Percentiles rank a stretch among this genome's conserved stretches.
Conservation (phyloP, 2,888 invertebrate species). For the Teleiodes luculella region DNA sequence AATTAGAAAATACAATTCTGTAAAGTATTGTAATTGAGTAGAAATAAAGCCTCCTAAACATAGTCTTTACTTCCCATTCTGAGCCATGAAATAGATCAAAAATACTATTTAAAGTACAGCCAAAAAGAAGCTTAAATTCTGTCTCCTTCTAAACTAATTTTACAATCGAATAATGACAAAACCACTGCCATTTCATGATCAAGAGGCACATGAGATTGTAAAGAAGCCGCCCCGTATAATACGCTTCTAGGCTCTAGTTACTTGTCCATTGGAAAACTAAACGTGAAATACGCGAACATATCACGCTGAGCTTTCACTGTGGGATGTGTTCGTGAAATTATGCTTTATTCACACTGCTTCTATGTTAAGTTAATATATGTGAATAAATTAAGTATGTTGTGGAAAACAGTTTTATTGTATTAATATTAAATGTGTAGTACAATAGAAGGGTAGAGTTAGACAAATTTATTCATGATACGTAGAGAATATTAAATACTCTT, state of each 20-base stretch:
- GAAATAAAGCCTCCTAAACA: too few relatives aligned
- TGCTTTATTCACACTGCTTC: background rate
- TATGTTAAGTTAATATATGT: background rate
- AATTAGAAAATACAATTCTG: too few relatives aligned
- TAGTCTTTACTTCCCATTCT: too few relatives aligned
- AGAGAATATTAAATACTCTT: too few relatives aligned
- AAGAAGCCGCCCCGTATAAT: background rate
- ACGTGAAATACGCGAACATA: background rate
- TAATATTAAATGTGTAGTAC: background rate
- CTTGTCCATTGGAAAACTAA: background rate
- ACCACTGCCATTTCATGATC: background rate
- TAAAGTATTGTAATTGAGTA: too few relatives aligned
- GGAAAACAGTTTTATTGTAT: background rate
- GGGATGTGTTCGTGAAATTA: background rate
- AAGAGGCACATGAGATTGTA: background rate
- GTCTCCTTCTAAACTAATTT: too few relatives aligned
- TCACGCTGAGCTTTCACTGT: background rate
- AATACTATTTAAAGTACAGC: too few relatives aligned
- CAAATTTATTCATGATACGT: background rate
- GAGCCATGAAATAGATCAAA: too few relatives aligned
- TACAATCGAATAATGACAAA: background rate
- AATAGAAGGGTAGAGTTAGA: background rate
- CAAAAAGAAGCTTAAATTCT: too few relatives aligned
- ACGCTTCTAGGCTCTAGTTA: background rate
- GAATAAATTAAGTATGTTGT: background rate